A percentile compares a stretch with the other conserved stretches of the same genome.
phyloP scores from a whole-genome alignment of 2,797 vertebrate genomes.

The Alcedo atthis region DNA sequence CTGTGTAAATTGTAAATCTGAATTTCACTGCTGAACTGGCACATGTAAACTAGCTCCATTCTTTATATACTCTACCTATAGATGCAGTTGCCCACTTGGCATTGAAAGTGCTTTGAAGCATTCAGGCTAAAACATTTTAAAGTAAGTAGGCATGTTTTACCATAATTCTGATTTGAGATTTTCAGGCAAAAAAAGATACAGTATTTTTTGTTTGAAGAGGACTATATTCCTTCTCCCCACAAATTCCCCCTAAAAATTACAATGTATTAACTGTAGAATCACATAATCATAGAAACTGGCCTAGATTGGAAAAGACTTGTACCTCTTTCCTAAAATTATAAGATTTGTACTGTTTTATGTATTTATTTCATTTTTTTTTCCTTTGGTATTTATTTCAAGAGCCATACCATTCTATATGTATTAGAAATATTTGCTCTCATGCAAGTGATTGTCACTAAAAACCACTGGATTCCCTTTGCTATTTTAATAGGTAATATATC shows the following conservation, averaged over 20 bases:
- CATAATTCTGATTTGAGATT: neutral
- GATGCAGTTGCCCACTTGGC: neutral
- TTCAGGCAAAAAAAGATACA: rapidly evolving
- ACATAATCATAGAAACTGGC: too few relatives aligned
- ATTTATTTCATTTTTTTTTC: too few relatives aligned
- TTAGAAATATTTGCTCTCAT: neutral
- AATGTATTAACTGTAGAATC: neutral
- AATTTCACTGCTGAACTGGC: neutral
- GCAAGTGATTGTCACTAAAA: neutral
- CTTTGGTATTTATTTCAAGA: too few relatives aligned
- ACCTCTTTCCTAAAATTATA: neutral
- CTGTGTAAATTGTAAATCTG: neutral
- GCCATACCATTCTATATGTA: neutral
- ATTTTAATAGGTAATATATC: neutral
- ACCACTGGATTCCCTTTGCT: neutral
- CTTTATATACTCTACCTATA: neutral
- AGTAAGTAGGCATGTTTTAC: neutral
- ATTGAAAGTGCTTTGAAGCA: neutral
- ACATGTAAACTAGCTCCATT: neutral
- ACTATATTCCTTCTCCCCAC: neutral
- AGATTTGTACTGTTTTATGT: neutral
- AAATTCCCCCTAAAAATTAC: neutral
- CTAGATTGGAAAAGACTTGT: too few relatives aligned
- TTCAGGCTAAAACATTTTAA: neutral
- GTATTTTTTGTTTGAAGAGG: neutral